A percentile compares a stretch with the other conserved stretches of the same genome.
Evolutionary conservation across 2,797 vertebrate genomes (phyloP).

Genomic region (Hafferia zeledoni): DNA sequence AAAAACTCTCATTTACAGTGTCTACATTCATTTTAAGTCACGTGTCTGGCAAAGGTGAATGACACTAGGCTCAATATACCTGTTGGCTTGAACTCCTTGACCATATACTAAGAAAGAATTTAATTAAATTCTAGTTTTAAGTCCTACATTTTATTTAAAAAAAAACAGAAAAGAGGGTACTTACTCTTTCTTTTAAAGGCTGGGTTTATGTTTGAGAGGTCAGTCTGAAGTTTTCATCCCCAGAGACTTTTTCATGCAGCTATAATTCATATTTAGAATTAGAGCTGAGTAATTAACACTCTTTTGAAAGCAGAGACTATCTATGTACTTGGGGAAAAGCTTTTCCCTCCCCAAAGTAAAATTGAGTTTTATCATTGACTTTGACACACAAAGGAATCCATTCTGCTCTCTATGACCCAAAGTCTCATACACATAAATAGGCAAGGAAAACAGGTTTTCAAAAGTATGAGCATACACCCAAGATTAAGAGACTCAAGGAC

Average conservation of each 20-base stretch:
- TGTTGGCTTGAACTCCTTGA: background rate
- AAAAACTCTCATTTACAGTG: background rate
- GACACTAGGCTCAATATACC: background rate
- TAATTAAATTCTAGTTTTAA: background rate
- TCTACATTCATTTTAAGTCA: background rate
- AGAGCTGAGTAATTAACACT: background rate
- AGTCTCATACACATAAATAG: background rate
- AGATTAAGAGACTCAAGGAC: background rate
- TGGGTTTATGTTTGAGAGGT: background rate
- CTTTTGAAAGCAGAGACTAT: background rate
- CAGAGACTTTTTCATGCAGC: background rate
- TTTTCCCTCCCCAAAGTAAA: background rate
- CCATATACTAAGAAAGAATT: background rate
- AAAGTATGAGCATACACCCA: background rate
- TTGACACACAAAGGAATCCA: background rate
- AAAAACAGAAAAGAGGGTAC: background rate
- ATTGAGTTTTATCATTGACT: background rate
- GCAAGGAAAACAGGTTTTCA: background rate
- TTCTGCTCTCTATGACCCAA: background rate
- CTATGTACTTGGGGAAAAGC: background rate
- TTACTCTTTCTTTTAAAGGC: background rate
- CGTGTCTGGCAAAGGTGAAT: background rate
- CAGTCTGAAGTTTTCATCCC: background rate
- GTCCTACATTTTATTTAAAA: background rate
- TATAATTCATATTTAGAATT: background rate